Evolutionary conservation across 2,888 invertebrate genomes (phyloP).

Genomic region (Slavum lentiscoides): DNA sequence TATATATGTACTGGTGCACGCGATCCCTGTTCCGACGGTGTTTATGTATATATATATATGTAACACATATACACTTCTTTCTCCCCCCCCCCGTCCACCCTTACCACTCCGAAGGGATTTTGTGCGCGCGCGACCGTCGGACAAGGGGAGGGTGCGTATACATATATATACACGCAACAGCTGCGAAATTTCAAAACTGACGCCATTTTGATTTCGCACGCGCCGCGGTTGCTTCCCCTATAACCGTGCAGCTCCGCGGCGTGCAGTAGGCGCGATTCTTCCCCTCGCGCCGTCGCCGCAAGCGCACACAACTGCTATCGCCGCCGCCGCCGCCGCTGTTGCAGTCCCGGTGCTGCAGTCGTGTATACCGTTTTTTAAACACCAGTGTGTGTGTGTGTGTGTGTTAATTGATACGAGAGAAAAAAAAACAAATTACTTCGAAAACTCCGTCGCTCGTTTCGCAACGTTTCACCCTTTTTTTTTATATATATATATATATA

Average conservation of each 20-base stretch:
- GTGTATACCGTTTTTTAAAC: not conserved
- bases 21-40: conserved; percentile 34
- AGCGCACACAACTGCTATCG: not conserved
- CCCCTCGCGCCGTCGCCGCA: not conserved
- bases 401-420: conserved; percentile 21
- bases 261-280: not conserved
- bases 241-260: not conserved
- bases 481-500: not conserved
- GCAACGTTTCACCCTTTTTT: not conserved
- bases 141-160: not conserved
- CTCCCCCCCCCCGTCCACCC: too few relatives aligned
- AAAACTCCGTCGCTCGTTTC: not conserved
- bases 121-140: not conserved
- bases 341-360: not conserved
- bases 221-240: conserved; percentile 1
- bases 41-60: conserved; percentile 8
- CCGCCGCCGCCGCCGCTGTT: not conserved
- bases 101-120: not conserved
- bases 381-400: not conserved
- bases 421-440: too few relatives aligned
- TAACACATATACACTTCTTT: not conserved
- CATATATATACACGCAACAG: conserved; percentile 12
- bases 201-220: conserved; percentile 48
- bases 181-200: conserved; percentile 50
- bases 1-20: too few relatives aligned